Conservation (phyloP, 1,140 invertebrate genomes). For the Zeugodacus cucurbitae region DNA sequence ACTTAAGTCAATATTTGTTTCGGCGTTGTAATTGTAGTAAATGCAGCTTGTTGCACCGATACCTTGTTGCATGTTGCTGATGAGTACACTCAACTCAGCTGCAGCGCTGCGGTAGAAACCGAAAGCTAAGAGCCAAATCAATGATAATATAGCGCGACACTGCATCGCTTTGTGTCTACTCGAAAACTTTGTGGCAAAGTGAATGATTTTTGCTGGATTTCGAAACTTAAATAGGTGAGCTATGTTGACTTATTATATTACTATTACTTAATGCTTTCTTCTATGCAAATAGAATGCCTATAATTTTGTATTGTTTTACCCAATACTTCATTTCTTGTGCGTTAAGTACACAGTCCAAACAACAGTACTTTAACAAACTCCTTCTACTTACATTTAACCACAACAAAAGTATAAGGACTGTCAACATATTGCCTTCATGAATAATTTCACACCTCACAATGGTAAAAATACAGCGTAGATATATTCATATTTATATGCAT, state of each 20-base stretch:
- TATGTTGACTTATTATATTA: too few relatives aligned
- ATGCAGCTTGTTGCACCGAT: neutral
- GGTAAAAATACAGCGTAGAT: neutral
- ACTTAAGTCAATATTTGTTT: neutral
- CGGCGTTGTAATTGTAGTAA: neutral
- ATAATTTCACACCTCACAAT: slow-evolving; percentile 12
- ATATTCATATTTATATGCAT: neutral
- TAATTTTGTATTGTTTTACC: too few relatives aligned
- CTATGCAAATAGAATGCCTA: too few relatives aligned
- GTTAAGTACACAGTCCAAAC: too few relatives aligned
- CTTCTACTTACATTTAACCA: too few relatives aligned
- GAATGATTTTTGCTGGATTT: neutral
- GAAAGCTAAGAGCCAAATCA: neutral
- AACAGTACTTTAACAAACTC: too few relatives aligned
- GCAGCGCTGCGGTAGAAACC: neutral
- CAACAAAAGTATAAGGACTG: neutral
- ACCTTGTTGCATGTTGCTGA: neutral
- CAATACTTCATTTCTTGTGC: too few relatives aligned
- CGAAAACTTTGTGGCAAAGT: too few relatives aligned
- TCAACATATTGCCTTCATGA: slow-evolving; percentile 14
- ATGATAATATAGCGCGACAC: neutral
- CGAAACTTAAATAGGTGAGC: too few relatives aligned
- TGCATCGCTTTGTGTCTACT: too few relatives aligned
- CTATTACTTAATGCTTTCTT: too few relatives aligned
- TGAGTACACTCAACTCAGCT: neutral